Percentiles rank a stretch among this genome's conserved stretches.
phyloP scores from a whole-genome alignment of 2,113 vertebrate species.

The Microtus richardsoni region DNA sequence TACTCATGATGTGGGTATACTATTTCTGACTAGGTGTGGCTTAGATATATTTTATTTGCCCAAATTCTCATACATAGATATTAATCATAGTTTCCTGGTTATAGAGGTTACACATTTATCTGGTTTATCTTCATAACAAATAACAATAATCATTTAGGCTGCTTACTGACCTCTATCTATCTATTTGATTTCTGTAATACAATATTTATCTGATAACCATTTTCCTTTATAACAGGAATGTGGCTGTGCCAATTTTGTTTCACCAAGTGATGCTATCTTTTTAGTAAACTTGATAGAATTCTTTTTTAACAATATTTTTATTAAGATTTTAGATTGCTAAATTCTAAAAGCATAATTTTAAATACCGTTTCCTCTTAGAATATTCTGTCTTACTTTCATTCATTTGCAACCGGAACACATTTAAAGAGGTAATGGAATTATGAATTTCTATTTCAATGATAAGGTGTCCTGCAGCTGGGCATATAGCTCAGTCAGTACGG shows the following conservation, averaged over 20 bases:
- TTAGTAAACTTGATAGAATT: not conserved
- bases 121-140: not conserved
- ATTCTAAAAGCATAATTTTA: not conserved
- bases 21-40: not conserved
- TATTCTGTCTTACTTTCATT: not conserved
- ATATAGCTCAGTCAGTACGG: not conserved
- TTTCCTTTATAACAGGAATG: constrained; percentile 6
- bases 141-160: not conserved
- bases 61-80: not conserved
- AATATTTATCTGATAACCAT: not conserved
- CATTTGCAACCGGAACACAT: not conserved
- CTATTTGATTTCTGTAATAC: not conserved
- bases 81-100: not conserved
- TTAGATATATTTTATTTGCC: not conserved
- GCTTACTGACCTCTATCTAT: not conserved
- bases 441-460: not conserved
- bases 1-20: not conserved
- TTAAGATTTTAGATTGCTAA: not conserved
- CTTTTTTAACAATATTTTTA: not conserved
- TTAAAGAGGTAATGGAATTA: constrained; percentile 9
- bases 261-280: not conserved
- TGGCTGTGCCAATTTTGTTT: not conserved
- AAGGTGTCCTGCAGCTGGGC: not conserved
- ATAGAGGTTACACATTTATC: not conserved
- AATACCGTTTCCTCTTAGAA: not conserved